phyloP scores from a whole-genome alignment of 2,797 vertebrate genomes.

The Iguana delicatissima region DNA sequence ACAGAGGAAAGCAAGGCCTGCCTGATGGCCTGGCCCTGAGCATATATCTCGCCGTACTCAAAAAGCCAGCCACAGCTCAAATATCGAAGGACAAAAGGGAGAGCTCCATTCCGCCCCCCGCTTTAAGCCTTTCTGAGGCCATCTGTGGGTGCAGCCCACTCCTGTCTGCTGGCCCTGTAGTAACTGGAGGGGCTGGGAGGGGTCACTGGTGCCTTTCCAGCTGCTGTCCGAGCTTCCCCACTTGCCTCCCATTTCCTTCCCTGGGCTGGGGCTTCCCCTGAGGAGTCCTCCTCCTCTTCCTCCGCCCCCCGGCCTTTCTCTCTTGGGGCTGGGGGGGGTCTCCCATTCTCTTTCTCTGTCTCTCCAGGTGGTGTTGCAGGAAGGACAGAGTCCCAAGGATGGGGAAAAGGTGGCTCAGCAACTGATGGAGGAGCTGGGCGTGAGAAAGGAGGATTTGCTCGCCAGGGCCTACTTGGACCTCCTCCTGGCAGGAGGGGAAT shows the following conservation, averaged over 20 bases:
- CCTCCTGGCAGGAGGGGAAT: conserved; percentile 67
- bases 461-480: conserved; percentile 88
- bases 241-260: not conserved
- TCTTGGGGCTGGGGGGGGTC: no score
- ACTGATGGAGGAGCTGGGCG: conserved; percentile 83
- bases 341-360: fast-evolving
- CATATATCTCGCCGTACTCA: no score
- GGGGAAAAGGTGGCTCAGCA: conserved; percentile 80
- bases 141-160: not conserved
- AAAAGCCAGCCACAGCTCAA: no score
- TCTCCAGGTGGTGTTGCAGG: conserved; percentile 84
- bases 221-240: not conserved
- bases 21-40: no score
- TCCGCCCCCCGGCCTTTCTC: not conserved
- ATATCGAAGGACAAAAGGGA: no score
- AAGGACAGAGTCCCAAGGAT: conserved; percentile 81
- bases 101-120: no score
- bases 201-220: not conserved
- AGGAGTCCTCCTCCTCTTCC: no score
- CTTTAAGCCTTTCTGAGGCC: no score
- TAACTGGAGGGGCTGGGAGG: no score
- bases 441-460: conserved; percentile 81
- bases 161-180: no score
- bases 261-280: no score
- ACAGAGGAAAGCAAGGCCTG: no score